These are phyloP conservation scores for Macroteleia sp. DNA, from an alignment of 2,888 invertebrate species.

Conservation along the genomic window DNA sequence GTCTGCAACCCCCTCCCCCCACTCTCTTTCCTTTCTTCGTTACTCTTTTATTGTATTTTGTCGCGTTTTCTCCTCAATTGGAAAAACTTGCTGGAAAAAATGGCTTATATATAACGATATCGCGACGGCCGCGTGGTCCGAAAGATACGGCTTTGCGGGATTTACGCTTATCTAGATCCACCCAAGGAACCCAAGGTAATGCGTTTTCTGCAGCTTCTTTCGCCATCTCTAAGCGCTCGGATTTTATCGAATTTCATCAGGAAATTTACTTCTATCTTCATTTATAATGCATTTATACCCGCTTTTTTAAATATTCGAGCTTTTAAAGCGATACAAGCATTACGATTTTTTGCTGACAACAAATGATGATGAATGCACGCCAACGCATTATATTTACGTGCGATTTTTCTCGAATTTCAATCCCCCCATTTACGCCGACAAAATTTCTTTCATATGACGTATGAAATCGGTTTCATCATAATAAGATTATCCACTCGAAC, in stretches of 20 bases:
- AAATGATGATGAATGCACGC: slow-evolving; percentile 19
- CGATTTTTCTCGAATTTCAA: background rate
- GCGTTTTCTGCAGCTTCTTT: slow-evolving; percentile 57
- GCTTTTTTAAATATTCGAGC: slow-evolving; percentile 24
- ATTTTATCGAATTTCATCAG: slow-evolving; percentile 58
- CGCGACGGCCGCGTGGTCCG: slow-evolving; percentile 49
- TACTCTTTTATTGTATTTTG: background rate
- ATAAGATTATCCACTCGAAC: background rate
- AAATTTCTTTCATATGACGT: background rate
- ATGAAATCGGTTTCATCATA: background rate
- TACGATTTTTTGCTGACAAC: slow-evolving; percentile 9
- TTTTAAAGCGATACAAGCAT: background rate
- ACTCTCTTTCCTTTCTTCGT: background rate
- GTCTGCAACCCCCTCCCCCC: background rate
- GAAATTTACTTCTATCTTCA: slow-evolving; percentile 53
- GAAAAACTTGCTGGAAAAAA: slow-evolving; percentile 28
- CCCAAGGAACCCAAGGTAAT: slow-evolving; percentile 58
- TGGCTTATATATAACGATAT: slow-evolving; percentile 10
- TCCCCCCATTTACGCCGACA: too few species aligned
- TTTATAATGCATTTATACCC: slow-evolving; percentile 35
- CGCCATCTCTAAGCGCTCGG: slow-evolving; percentile 46
- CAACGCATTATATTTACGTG: background rate
- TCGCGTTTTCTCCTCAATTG: slow-evolving; percentile 7
- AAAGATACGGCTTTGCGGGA: slow-evolving; percentile 66
- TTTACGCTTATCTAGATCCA: slow-evolving; percentile 68